These are phyloP conservation scores for Arbacia lixula DNA, from an alignment of 53 echinoderm and acorn worm species.

Conservation along the genomic window DNA sequence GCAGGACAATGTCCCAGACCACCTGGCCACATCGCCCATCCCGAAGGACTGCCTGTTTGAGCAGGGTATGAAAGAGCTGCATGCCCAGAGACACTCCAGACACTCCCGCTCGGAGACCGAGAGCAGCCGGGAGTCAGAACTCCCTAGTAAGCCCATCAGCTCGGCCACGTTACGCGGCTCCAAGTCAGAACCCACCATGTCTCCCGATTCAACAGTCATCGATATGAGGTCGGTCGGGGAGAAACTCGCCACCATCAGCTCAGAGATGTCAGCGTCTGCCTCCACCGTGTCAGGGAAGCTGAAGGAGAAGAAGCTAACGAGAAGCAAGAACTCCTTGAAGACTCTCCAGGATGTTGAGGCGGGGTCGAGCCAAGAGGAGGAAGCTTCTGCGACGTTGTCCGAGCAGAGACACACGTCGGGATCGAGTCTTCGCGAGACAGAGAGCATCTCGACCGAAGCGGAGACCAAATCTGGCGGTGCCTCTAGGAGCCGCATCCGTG, in stretches of 20 bases:
- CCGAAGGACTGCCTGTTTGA: slow-evolving; percentile 71
- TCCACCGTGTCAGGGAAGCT: not conserved
- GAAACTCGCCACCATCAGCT: slow-evolving; percentile 41
- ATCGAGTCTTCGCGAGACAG: not conserved
- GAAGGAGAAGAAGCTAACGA: slow-evolving; percentile 46
- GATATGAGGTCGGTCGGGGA: slow-evolving; percentile 43
- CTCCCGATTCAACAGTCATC: no score
- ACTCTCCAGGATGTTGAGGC: slow-evolving; percentile 53
- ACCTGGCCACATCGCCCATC: slow-evolving; percentile 88
- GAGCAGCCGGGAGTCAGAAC: slow-evolving; percentile 51
- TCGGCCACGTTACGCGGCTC: slow-evolving; percentile 10
- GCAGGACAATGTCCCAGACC: slow-evolving; percentile 81
- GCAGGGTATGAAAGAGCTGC: slow-evolving; percentile 71
- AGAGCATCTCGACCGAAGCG: slow-evolving; percentile 3
- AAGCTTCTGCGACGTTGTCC: not conserved
- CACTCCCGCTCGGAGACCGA: slow-evolving; percentile 66
- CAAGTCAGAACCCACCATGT: not conserved
- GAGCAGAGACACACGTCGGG: slow-evolving; percentile 7
- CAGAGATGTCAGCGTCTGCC: slow-evolving; percentile 14
- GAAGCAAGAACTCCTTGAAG: slow-evolving; percentile 40
- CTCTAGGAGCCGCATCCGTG: slow-evolving; percentile 55
- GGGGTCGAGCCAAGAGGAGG: slow-evolving; percentile 51
- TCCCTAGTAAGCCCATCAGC: slow-evolving; percentile 19
- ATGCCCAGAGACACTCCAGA: slow-evolving; percentile 51
- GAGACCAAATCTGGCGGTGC: slow-evolving; percentile 17